Percentiles rank a stretch among this genome's conserved stretches.
Evolutionary conservation across 2,797 vertebrate genomes (phyloP).

Genomic region (Nannoperca obscura): DNA sequence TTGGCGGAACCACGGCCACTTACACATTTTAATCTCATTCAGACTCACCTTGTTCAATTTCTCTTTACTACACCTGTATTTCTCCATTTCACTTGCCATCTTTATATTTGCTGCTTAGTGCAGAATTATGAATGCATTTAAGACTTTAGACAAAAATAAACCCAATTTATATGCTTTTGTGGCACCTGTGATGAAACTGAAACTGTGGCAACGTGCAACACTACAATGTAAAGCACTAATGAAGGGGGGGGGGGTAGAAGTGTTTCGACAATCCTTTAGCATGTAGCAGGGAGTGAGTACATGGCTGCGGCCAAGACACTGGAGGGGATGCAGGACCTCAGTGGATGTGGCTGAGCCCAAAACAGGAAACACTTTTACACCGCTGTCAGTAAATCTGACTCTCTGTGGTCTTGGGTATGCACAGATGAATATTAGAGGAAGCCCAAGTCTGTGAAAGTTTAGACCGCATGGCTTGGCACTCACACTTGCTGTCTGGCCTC

Average conservation of each 20-base stretch:
- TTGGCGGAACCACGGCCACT: constrained; percentile 4
- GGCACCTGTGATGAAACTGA: neutral
- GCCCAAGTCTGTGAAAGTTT: constrained; percentile 80
- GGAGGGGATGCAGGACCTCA: constrained; percentile 58
- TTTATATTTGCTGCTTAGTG: neutral
- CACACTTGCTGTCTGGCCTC: constrained; percentile 62
- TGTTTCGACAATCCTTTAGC: constrained; percentile 24
- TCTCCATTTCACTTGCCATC: neutral
- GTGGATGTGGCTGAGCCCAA: constrained; percentile 82
- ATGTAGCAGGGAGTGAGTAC: constrained; percentile 30
- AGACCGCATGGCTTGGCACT: constrained; percentile 70
- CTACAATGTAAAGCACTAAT: constrained; percentile 5
- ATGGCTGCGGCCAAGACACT: constrained; percentile 54
- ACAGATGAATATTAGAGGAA: constrained; percentile 80
- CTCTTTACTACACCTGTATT: neutral
- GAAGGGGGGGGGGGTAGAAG: neutral
- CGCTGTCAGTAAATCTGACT: constrained; percentile 81
- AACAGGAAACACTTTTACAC: constrained; percentile 84
- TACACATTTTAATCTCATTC: neutral
- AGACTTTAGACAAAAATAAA: neutral
- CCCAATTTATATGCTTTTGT: neutral
- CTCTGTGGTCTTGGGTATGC: constrained; percentile 77
- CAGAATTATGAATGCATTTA: neutral
- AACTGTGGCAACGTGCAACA: constrained; percentile 4
- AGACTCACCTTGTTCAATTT: neutral